Base-by-base conservation (phyloP, 2,113 vertebrate species). In the Uria lomvia region DNA sequence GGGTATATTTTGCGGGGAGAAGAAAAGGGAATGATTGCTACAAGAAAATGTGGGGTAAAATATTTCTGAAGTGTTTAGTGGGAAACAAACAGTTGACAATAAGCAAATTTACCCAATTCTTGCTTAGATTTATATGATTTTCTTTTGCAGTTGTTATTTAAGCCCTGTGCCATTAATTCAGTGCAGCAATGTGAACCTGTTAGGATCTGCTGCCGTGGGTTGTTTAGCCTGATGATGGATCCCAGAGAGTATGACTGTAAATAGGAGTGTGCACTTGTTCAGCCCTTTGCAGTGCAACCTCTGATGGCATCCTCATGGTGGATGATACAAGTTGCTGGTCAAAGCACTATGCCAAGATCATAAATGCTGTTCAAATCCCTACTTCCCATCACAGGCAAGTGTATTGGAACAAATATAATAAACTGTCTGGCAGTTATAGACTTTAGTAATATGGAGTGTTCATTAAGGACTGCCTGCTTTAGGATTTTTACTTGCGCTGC, bases 81-180 rank as follows among this genome's bases (percentile, higher is more conserved):
- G 40, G 65, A 87, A 94, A 65, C 11, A 71, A 71, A 38, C 23
- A 38, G 38, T 55, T 78, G 15, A 88, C 94, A 88, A 85, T 47
- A 79, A 7, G 8, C 15, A 58, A 23, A 65, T 68, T 56, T 85
- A 81, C 18, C 24, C 15, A 40, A 50, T 55, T 76, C 5, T 82
- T 95, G 23, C 12, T 81, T 60, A 74, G 30, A 36, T 75, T 81
- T 40, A 13, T 22, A 42, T 24, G 5, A 8, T 3, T 26, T 17
- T 34, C 22, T 68, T 71, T 45, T 11, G 1, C 29, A 22, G 26
- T 63, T 75, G 15, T 76, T 71, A 43, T 60, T 84, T 85, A 70
- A 42, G 68, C 6, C 30, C 42, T 55, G 11, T 47, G 8, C n/a
- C 7, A 58, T 95, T 75, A 50, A 53, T 73, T 82, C 42, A 83